Conservation (phyloP, 1,140 invertebrate species). For the Scaptodrosophila lebanonensis region DNA sequence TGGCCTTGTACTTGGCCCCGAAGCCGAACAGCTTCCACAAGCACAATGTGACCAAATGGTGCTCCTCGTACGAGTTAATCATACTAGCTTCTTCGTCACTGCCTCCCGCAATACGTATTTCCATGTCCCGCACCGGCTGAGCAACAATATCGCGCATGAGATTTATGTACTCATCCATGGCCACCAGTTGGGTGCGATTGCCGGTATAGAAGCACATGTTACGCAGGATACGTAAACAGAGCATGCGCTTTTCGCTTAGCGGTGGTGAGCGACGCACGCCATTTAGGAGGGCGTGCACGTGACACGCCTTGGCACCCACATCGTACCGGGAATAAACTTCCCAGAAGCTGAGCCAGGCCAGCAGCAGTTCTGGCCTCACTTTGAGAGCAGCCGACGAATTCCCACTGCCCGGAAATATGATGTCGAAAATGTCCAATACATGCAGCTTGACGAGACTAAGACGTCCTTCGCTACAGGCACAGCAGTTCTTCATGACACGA, state of each 20-base stretch:
- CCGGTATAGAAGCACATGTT: slow-evolving; percentile 58
- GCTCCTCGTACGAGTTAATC: slow-evolving; percentile 43
- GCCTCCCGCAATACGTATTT: not conserved
- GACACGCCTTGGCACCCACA: slow-evolving; percentile 58
- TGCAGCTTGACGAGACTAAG: slow-evolving; percentile 53
- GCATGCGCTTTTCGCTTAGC: slow-evolving; percentile 13
- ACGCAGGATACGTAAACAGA: slow-evolving; percentile 55
- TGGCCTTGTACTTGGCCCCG: slow-evolving; percentile 51
- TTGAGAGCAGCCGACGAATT: slow-evolving; percentile 29
- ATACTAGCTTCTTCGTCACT: not conserved
- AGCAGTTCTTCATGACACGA: slow-evolving; percentile 60
- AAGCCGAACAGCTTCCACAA: slow-evolving; percentile 63
- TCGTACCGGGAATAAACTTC: slow-evolving; percentile 77
- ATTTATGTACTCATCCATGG: slow-evolving; percentile 30
- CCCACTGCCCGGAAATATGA: slow-evolving; percentile 42
- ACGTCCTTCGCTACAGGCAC: slow-evolving; percentile 56
- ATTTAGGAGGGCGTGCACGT: slow-evolving; percentile 43
- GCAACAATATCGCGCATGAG: slow-evolving; percentile 39
- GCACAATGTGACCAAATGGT: slow-evolving; percentile 38
- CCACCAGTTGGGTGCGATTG: slow-evolving; percentile 46
- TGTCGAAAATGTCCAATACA: slow-evolving; percentile 74
- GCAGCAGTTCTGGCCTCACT: slow-evolving; percentile 72
- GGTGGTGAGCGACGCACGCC: slow-evolving; percentile 21
- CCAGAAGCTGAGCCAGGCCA: slow-evolving; percentile 78
- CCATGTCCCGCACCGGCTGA: slow-evolving; percentile 3